Conservation (phyloP, 2,888 invertebrate species). For the Caenorhabditis plicata region DNA sequence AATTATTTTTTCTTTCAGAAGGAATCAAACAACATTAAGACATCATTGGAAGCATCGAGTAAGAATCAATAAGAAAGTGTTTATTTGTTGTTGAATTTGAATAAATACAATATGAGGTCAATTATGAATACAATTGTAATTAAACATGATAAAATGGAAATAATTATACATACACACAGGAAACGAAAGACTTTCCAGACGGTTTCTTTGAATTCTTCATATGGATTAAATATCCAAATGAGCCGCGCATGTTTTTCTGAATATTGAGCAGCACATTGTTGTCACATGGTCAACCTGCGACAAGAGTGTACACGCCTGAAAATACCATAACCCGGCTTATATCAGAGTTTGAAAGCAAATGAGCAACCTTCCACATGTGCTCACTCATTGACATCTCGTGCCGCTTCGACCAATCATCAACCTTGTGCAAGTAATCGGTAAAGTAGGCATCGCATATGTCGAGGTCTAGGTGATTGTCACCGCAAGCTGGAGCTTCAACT, state of each 20-base stretch:
- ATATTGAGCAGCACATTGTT: slow-evolving; percentile 51
- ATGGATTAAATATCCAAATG: slow-evolving; percentile 13
- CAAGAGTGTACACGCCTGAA: slow-evolving; percentile 49
- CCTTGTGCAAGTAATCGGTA: slow-evolving; percentile 47
- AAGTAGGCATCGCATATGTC: slow-evolving; percentile 48
- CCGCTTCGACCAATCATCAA: slow-evolving; percentile 40
- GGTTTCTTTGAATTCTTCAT: too few species aligned
- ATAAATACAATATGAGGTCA: neutral
- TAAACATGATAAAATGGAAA: too few species aligned
- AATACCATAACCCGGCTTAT: too few species aligned
- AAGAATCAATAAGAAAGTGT: neutral
- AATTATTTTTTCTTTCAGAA: too few species aligned
- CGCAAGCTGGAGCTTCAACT: slow-evolving; percentile 6
- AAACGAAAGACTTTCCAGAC: too few species aligned
- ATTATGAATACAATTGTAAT: too few species aligned
- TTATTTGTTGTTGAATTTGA: neutral
- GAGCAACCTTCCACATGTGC: slow-evolving; percentile 48
- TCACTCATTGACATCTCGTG: slow-evolving; percentile 37
- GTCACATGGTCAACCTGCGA: slow-evolving; percentile 49
- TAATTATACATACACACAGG: too few species aligned
- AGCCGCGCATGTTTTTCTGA: slow-evolving; percentile 33
- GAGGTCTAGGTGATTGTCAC: slow-evolving; percentile 40
- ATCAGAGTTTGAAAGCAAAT: neutral
- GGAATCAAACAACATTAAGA: slow-evolving; percentile 19
- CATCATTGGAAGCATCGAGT: neutral